Conservation (phyloP, 2,113 vertebrate genomes). For the Colinus virginianus region DNA sequence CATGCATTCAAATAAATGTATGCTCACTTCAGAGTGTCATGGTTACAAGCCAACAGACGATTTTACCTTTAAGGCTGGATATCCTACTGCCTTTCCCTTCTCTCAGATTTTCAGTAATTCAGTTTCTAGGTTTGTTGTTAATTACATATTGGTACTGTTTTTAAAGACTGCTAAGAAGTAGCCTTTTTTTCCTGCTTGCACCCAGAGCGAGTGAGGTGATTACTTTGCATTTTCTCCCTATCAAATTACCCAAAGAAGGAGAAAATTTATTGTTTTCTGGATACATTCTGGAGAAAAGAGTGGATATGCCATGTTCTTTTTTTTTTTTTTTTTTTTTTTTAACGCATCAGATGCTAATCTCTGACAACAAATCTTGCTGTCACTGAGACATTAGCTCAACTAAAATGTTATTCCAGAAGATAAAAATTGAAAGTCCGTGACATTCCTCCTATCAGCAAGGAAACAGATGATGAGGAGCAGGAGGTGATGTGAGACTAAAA, state of each 20-base stretch:
- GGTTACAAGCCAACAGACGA: neutral
- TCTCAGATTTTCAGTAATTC: neutral
- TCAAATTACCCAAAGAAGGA: neutral
- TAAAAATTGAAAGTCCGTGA: neutral
- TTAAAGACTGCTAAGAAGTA: neutral
- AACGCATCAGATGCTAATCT: neutral
- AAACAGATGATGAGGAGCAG: neutral
- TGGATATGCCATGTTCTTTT: neutral
- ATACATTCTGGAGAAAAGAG: neutral
- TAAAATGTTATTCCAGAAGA: neutral
- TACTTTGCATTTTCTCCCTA: conserved; percentile 6
- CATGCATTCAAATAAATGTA: neutral
- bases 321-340: neutral
- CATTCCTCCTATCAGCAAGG: neutral
- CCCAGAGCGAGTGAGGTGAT: neutral
- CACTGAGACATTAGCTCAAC: neutral
- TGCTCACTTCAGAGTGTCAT: neutral
- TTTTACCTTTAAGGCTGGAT: neutral
- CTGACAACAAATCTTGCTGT: neutral
- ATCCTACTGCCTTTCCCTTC: neutral
- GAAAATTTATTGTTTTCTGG: neutral
- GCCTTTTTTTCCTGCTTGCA: neutral
- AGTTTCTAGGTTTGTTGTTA: neutral
- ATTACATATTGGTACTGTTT: neutral
- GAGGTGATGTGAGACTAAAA: neutral